A percentile compares a stretch with the other conserved stretches of the same genome.
phyloP scores from a whole-genome alignment of 2,797 vertebrate species.

The Myoxocephalus aenaeus region DNA sequence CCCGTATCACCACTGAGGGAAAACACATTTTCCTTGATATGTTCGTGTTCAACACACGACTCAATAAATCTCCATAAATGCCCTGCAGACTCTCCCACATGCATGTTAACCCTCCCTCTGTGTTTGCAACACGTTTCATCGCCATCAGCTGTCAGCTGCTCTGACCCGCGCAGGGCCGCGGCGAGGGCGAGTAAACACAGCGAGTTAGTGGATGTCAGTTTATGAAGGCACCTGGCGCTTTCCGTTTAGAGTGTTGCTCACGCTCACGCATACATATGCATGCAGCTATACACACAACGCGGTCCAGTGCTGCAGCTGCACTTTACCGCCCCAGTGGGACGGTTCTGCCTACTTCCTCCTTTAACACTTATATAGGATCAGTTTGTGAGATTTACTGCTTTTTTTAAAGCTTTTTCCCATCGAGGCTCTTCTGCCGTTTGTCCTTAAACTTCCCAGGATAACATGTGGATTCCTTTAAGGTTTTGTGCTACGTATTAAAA shows the following conservation, averaged over 20 bases:
- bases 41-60: not conserved
- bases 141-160: conserved; percentile 46
- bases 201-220: conserved; percentile 4
- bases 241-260: not conserved
- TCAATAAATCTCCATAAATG: not conserved
- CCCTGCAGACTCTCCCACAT: conserved; percentile 15
- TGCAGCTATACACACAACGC: not conserved
- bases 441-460: conserved; percentile 1
- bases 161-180: conserved; percentile 50
- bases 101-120: not conserved
- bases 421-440: not conserved
- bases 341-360: not conserved
- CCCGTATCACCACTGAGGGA: not conserved
- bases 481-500: not conserved
- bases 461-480: conserved; percentile 2
- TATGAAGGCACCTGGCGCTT: conserved; percentile 41
- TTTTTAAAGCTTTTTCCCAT: not conserved
- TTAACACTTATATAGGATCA: conserved; percentile 3
- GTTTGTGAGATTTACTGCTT: conserved; percentile 8
- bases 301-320: conserved; percentile 36
- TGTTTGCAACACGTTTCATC: conserved; percentile 47
- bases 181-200: conserved; percentile 56
- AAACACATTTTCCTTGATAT: not conserved
- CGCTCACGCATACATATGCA: conserved; percentile 11
- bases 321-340: conserved; percentile 5